Conservation (phyloP, 1,140 invertebrate species). For the Drosophila ogumai region DNA sequence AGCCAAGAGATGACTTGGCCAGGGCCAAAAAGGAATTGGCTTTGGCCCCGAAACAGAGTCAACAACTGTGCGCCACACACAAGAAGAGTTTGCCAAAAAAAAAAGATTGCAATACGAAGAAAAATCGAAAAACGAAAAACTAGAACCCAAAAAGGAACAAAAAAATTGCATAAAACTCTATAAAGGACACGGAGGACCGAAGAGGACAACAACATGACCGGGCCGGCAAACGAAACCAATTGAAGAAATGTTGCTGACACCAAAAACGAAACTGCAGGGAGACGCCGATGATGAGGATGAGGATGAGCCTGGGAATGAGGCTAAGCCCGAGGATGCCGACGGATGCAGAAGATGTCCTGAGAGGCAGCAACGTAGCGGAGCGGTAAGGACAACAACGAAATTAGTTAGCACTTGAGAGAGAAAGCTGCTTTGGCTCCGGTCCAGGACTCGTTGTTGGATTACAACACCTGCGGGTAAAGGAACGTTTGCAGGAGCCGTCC, state of each 20-base stretch:
- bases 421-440: slow-evolving; percentile 70
- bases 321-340: slow-evolving; percentile 40
- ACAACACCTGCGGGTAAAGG: slow-evolving; percentile 76
- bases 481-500: slow-evolving; percentile 17
- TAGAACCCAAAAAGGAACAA: neutral
- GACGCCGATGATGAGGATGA: slow-evolving; percentile 29
- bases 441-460: slow-evolving; percentile 73
- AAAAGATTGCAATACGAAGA: slow-evolving; percentile 40
- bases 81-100: slow-evolving; percentile 40
- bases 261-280: slow-evolving; percentile 74
- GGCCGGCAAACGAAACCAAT: slow-evolving; percentile 71
- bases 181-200: slow-evolving; percentile 45
- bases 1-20: slow-evolving; percentile 66
- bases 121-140: slow-evolving; percentile 16
- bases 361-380: neutral
- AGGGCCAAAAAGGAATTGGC: slow-evolving; percentile 68
- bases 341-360: slow-evolving; percentile 18
- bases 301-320: slow-evolving; percentile 40
- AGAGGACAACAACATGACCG: slow-evolving; percentile 14
- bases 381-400: slow-evolving; percentile 67
- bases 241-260: slow-evolving; percentile 80
- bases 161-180: slow-evolving; percentile 41
- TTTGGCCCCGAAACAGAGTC: slow-evolving; percentile 70
- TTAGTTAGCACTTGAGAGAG: slow-evolving; percentile 78
- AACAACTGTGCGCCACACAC: slow-evolving; percentile 69